Percentiles rank a stretch among this genome's conserved stretches.
Evolutionary conservation across 2,113 vertebrate genomes (phyloP).

Genomic region (Puffinus mauretanicus): DNA sequence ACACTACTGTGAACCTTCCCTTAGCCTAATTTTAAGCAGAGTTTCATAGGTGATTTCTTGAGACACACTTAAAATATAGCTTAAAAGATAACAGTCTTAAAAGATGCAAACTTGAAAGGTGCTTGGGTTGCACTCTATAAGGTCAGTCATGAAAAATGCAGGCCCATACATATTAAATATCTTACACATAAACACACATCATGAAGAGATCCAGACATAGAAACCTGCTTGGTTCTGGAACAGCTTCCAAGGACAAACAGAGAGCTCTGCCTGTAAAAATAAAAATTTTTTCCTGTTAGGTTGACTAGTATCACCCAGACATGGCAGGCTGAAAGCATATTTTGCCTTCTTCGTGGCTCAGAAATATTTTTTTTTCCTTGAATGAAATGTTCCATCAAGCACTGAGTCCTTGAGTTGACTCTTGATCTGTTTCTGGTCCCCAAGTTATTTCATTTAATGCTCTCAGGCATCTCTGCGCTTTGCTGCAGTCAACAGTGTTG

Average conservation of each 20-base stretch:
- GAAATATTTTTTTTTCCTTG: neutral
- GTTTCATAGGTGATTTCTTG: neutral
- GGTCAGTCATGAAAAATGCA: neutral
- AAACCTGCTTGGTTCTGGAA: neutral
- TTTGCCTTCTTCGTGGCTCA: neutral
- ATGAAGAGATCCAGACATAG: neutral
- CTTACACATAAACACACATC: neutral
- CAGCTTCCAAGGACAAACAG: neutral
- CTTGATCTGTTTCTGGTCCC: neutral
- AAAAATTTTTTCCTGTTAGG: neutral
- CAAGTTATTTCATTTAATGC: neutral
- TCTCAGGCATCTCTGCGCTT: neutral
- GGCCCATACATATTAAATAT: neutral
- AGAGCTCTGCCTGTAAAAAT: neutral
- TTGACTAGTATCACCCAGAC: neutral
- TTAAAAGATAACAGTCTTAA: neutral
- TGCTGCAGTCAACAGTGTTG: neutral
- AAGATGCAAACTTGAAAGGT: neutral
- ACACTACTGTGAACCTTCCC: neutral
- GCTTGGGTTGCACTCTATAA: neutral
- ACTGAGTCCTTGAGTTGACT: neutral
- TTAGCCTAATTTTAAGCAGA: neutral
- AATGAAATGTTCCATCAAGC: neutral
- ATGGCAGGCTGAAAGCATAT: neutral
- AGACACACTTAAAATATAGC: neutral